Evolutionary conservation across 2,113 vertebrate species (phyloP).

Genomic region (Glaucidium brasilianum): DNA sequence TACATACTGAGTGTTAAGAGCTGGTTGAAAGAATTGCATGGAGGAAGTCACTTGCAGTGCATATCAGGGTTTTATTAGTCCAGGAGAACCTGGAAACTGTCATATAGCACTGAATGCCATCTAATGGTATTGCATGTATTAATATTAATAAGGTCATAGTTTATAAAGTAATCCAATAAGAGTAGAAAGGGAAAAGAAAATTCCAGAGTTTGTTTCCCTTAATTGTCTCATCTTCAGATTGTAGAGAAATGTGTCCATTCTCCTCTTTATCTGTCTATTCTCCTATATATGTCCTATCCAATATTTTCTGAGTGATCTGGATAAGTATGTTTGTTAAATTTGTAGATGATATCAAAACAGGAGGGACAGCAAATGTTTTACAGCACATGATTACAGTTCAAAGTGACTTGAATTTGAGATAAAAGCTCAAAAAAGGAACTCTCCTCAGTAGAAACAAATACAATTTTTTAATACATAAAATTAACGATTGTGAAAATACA

Average conservation of each 20-base stretch:
- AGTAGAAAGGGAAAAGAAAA: neutral
- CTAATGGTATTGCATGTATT: neutral
- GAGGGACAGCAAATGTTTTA: neutral
- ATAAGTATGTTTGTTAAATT: neutral
- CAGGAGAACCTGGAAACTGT: slow-evolving; percentile 2
- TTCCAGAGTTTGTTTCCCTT: neutral
- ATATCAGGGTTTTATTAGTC: slow-evolving; percentile 1
- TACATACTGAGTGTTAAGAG: slow-evolving; percentile 10
- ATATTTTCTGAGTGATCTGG: neutral
- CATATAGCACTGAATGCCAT: neutral
- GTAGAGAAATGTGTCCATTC: neutral
- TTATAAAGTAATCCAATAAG: slow-evolving; percentile 2
- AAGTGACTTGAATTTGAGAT: neutral
- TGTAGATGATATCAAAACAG: neutral
- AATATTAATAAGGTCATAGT: slow-evolving; percentile 3
- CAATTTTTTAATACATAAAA: neutral
- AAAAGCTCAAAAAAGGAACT: neutral
- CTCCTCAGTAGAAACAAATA: neutral
- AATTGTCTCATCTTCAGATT: neutral
- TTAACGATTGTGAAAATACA: neutral
- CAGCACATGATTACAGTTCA: neutral
- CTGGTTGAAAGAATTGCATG: neutral
- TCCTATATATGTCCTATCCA: neutral
- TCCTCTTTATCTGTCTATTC: neutral
- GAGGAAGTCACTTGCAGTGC: neutral